These are phyloP conservation scores for Prenolepis imparis DNA, from an alignment of 2,888 invertebrate genomes.

Conservation along the genomic window DNA sequence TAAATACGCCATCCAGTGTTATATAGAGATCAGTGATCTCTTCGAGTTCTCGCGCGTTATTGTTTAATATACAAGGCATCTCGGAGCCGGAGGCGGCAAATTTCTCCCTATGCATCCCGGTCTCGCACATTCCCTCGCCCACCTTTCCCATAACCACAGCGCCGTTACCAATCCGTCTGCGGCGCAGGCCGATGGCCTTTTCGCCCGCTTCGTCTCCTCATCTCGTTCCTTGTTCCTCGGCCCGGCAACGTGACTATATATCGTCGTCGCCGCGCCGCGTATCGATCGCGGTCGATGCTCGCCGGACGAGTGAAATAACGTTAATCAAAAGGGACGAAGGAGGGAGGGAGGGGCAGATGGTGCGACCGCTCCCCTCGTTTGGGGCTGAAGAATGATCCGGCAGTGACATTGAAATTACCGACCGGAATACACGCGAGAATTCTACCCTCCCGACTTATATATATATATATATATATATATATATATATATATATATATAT, in stretches of 20 bases:
- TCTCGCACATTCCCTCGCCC: constrained; percentile 49
- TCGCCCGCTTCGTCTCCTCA: constrained; percentile 48
- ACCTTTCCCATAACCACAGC: constrained; percentile 50
- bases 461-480: too few species aligned
- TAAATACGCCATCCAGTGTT: too few species aligned
- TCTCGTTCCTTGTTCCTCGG: constrained; percentile 51
- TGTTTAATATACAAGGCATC: constrained; percentile 21
- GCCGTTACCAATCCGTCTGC: constrained; percentile 55
- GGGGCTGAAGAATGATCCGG: constrained; percentile 56
- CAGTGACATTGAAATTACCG: constrained; percentile 66
- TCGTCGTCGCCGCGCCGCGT: constrained; percentile 40
- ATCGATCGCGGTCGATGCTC: constrained; percentile 59
- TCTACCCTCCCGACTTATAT: background rate
- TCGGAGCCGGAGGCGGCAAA: constrained; percentile 5
- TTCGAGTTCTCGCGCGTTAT: constrained; percentile 1
- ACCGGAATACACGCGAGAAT: constrained; percentile 20
- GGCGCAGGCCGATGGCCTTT: constrained; percentile 57
- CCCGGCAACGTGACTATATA: constrained; percentile 45
- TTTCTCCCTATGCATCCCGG: constrained; percentile 55
- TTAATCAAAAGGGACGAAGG: constrained; percentile 58
- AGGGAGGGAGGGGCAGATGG: constrained; percentile 38
- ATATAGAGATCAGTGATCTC: too few species aligned
- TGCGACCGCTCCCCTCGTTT: constrained; percentile 40
- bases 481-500: too few species aligned
- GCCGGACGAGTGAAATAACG: constrained; percentile 59